A percentile compares a stretch with the other conserved stretches of the same genome.
Evolutionary conservation across 2,888 invertebrate species (phyloP).

Genomic region (Psococerastis gibbosa): DNA sequence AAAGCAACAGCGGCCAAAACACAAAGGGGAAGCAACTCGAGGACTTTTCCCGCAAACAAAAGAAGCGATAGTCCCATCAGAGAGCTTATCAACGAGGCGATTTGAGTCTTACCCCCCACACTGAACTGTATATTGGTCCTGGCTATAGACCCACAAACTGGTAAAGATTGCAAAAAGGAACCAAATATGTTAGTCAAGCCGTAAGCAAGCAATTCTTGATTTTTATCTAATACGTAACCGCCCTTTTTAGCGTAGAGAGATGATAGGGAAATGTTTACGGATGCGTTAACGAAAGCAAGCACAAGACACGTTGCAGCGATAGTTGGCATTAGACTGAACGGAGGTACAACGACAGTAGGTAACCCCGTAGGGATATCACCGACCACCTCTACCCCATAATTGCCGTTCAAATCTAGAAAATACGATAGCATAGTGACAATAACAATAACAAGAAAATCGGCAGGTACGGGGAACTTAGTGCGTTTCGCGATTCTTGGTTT

Average conservation of each 20-base stretch:
- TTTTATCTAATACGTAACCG: slow-evolving; percentile 44
- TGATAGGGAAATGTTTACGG: slow-evolving; percentile 51
- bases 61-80: slow-evolving; percentile 53
- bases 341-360: slow-evolving; percentile 35
- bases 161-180: slow-evolving; percentile 43
- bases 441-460: slow-evolving; percentile 57
- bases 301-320: slow-evolving; percentile 40
- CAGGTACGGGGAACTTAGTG: slow-evolving; percentile 49
- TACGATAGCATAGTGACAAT: slow-evolving; percentile 47
- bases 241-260: slow-evolving; percentile 48
- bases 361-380: slow-evolving; percentile 71
- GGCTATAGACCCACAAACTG: slow-evolving; percentile 42
- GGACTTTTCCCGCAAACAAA: slow-evolving; percentile 70
- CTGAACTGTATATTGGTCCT: slow-evolving; percentile 50
- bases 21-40: slow-evolving; percentile 58
- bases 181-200: slow-evolving; percentile 35
- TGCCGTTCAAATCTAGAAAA: slow-evolving; percentile 33
- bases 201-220: slow-evolving; percentile 46
- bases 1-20: slow-evolving; percentile 48
- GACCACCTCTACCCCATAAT: slow-evolving; percentile 42
- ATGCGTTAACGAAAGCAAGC: slow-evolving; percentile 48
- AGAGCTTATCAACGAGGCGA: slow-evolving; percentile 9
- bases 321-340: slow-evolving; percentile 31
- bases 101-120: slow-evolving; percentile 51
- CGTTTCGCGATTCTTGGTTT: slow-evolving; percentile 43